Percentiles rank a stretch among this genome's conserved stretches.
phyloP scores from a whole-genome alignment of 1,140 invertebrate genomes.

The Drosophila gunungcola region DNA sequence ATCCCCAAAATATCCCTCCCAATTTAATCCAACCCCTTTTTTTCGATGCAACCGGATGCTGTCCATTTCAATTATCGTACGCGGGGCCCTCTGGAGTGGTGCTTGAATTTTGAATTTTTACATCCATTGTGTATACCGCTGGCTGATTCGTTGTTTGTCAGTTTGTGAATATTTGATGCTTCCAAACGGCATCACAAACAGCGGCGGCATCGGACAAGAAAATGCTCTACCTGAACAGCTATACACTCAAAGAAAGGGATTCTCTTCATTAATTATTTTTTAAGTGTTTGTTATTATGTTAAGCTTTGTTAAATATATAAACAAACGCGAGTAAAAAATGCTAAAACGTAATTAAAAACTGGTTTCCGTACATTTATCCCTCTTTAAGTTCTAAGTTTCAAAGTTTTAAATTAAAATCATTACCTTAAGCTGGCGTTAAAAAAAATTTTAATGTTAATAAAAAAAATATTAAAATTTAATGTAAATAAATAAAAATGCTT shows the following conservation, averaged over 20 bases:
- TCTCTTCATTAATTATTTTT: not conserved
- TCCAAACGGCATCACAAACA: conserved; percentile 29
- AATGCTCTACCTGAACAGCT: conserved; percentile 8
- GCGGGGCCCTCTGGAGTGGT: conserved; percentile 64
- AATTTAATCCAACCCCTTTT: conserved; percentile 36
- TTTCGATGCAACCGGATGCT: conserved; percentile 73
- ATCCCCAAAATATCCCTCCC: conserved; percentile 9
- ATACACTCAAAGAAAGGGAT: not conserved
- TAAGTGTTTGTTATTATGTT: too few species aligned
- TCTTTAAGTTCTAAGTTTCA: too few species aligned
- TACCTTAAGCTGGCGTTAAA: too few species aligned
- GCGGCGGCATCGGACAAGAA: conserved; percentile 1
- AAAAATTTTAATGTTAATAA: too few species aligned
- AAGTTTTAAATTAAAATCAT: too few species aligned
- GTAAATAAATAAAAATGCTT: too few species aligned
- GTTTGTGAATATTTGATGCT: conserved; percentile 72
- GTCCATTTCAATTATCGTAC: conserved; percentile 81
- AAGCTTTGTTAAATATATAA: too few species aligned
- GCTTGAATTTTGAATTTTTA: conserved; percentile 79
- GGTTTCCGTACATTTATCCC: too few species aligned
- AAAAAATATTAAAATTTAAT: too few species aligned
- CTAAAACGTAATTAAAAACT: too few species aligned
- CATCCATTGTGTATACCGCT: conserved; percentile 50
- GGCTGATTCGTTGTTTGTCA: conserved; percentile 48
- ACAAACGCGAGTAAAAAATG: too few species aligned